Conservation (phyloP, 1,140 invertebrate species). For the Drosophila equinoxialis region DNA sequence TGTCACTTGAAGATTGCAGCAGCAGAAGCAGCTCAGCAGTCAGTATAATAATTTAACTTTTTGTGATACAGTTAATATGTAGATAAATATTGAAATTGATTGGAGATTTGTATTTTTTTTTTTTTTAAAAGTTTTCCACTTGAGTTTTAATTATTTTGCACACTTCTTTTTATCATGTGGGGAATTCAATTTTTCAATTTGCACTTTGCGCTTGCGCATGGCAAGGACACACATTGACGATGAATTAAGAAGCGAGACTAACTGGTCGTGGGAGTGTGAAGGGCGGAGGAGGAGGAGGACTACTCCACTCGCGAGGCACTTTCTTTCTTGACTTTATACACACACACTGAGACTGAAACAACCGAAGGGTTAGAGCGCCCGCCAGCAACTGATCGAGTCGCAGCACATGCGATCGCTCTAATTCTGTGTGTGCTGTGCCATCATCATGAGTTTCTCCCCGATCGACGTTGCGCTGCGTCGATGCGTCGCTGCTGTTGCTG, state of each 20-base stretch:
- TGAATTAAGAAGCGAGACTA: background rate
- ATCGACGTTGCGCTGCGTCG: slow-evolving; percentile 2
- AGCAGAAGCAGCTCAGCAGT: too few species aligned
- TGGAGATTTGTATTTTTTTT: background rate
- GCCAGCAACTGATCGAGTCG: slow-evolving; percentile 70
- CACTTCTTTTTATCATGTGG: slow-evolving; percentile 37
- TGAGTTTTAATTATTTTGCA: slow-evolving; percentile 74
- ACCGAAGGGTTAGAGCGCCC: slow-evolving; percentile 73
- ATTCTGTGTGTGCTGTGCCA: slow-evolving; percentile 61
- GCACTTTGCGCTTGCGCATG: slow-evolving; percentile 74
- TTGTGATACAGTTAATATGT: slow-evolving; percentile 2
- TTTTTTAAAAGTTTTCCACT: slow-evolving; percentile 35
- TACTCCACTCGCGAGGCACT: slow-evolving; percentile 31
- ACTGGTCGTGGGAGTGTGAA: too few species aligned
- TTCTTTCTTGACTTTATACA: slow-evolving; percentile 39
- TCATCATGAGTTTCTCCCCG: slow-evolving; percentile 7
- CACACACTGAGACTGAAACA: slow-evolving; percentile 44
- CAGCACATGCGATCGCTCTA: slow-evolving; percentile 65
- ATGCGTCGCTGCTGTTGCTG: slow-evolving; percentile 20
- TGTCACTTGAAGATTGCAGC: slow-evolving; percentile 43
- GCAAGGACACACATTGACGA: slow-evolving; percentile 38
- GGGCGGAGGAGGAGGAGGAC: background rate
- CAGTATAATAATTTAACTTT: slow-evolving; percentile 50
- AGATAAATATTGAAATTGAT: background rate
- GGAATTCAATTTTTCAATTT: slow-evolving; percentile 14